These are phyloP conservation scores for Drosophila tripunctata DNA, from an alignment of 2,888 invertebrate genomes.

Conservation along the genomic window DNA sequence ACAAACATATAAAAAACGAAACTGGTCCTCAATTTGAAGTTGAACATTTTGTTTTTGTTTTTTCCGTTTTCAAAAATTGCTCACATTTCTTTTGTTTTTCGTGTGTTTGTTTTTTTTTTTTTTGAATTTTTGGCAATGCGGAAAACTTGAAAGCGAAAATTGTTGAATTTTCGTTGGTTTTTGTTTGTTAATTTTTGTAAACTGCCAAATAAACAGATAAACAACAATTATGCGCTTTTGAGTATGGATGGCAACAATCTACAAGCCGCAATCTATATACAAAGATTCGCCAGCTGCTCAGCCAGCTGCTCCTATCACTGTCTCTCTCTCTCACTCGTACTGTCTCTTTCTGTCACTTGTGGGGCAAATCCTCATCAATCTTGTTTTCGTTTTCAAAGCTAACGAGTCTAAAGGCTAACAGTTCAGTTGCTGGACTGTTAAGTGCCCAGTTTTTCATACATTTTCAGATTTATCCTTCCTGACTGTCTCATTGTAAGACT, in stretches of 20 bases:
- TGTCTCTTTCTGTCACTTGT: background rate
- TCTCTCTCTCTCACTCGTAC: background rate
- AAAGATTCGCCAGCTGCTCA: slow-evolving; percentile 64
- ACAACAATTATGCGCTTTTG: slow-evolving; percentile 57
- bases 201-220: slow-evolving; percentile 66
- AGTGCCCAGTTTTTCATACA: background rate
- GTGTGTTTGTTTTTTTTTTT: slow-evolving; percentile 25
- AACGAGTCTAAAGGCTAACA: slow-evolving; percentile 26
- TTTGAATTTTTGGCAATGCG: slow-evolving; percentile 48
- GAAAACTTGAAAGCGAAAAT: slow-evolving; percentile 71
- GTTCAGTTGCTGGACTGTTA: background rate
- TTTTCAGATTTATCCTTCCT: too few relatives aligned
- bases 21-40: slow-evolving; percentile 56
- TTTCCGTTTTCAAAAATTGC: slow-evolving; percentile 11
- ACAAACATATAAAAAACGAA: slow-evolving; percentile 41
- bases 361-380: slow-evolving; percentile 56
- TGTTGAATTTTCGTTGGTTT: slow-evolving; percentile 33
- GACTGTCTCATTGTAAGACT: too few relatives aligned
- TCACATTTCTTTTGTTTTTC: slow-evolving; percentile 17
- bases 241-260: slow-evolving; percentile 41
- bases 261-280: slow-evolving; percentile 3
- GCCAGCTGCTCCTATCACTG: slow-evolving; percentile 25
- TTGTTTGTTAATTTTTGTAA: slow-evolving; percentile 25
- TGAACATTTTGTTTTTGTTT: slow-evolving; percentile 4
- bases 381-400: slow-evolving; percentile 73